A percentile compares a stretch with the other conserved stretches of the same genome.
Conservation (phyloP, 1,140 invertebrate genomes). For the Drosophila lini region DNA sequence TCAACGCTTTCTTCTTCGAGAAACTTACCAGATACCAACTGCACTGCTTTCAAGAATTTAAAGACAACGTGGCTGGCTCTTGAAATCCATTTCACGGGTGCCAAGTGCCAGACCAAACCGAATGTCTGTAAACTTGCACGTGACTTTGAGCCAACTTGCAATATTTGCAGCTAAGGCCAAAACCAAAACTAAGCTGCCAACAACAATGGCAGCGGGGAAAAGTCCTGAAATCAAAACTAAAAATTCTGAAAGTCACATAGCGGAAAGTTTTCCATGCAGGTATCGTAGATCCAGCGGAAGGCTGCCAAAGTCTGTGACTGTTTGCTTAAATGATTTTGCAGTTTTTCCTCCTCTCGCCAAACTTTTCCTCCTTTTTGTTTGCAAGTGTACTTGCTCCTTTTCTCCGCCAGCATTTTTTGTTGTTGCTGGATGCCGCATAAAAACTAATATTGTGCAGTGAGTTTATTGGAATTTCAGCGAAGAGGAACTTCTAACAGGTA, state of each 20-base stretch:
- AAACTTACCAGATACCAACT: conserved; percentile 2
- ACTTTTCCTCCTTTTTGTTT: conserved; percentile 40
- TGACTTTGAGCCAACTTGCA: conserved; percentile 76
- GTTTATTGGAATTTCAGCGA: conserved; percentile 72
- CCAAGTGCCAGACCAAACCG: conserved; percentile 51
- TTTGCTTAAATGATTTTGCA: conserved; percentile 80
- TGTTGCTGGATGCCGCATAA: conserved; percentile 50
- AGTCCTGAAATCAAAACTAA: conserved; percentile 80
- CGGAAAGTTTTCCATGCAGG: conserved; percentile 68
- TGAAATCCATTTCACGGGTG: conserved; percentile 43
- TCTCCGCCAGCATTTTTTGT: background rate
- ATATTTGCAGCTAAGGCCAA: conserved; percentile 71
- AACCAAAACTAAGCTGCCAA: conserved; percentile 64
- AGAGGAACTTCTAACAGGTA: conserved; percentile 63
- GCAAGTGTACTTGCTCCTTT: conserved; percentile 31
- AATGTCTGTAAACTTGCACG: conserved; percentile 81
- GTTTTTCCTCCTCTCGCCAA: conserved; percentile 39
- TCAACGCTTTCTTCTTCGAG: background rate
- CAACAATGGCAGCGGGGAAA: conserved; percentile 39
- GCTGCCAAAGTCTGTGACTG: conserved; percentile 78
- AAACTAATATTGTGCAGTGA: conserved; percentile 79
- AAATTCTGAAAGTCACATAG: conserved; percentile 82
- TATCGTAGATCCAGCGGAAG: conserved; percentile 50
- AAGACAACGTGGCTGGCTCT: conserved; percentile 10
- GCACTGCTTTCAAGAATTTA: conserved; percentile 12